A percentile compares a stretch with the other conserved stretches of the same genome.
Evolutionary conservation across 1,140 invertebrate genomes (phyloP).

Genomic region (Drosophila nebulosa): DNA sequence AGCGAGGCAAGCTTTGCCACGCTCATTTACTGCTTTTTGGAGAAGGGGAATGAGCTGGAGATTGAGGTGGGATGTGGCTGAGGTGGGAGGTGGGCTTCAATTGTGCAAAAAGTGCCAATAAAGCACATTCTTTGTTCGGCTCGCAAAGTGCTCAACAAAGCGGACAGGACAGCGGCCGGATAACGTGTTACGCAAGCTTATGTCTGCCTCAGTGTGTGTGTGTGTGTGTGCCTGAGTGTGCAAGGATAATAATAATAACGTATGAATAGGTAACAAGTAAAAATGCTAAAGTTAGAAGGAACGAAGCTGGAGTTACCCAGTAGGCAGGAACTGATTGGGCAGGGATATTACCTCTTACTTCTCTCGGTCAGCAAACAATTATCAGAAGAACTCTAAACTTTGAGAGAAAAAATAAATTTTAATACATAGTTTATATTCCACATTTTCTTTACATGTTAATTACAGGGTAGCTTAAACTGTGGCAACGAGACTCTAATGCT

Average conservation of each 20-base stretch:
- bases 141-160: slow-evolving; percentile 77
- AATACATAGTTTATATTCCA: background rate
- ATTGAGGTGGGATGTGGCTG: slow-evolving; percentile 23
- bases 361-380: too few species aligned
- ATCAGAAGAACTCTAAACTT: too few species aligned
- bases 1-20: slow-evolving; percentile 42
- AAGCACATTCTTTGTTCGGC: slow-evolving; percentile 78
- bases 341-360: too few species aligned
- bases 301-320: slow-evolving; percentile 1
- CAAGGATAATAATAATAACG: slow-evolving; percentile 77
- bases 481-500: background rate
- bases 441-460: background rate
- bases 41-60: background rate
- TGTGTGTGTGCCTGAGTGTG: slow-evolving; percentile 60
- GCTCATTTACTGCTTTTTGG: slow-evolving; percentile 62
- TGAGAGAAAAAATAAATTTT: too few species aligned
- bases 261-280: slow-evolving; percentile 74
- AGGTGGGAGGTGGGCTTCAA: slow-evolving; percentile 24
- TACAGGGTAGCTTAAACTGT: background rate
- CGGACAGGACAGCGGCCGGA: slow-evolving; percentile 37
- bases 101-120: slow-evolving; percentile 78
- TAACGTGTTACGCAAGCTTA: slow-evolving; percentile 72
- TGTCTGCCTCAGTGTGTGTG: slow-evolving; percentile 13
- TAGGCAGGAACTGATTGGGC: too few species aligned
- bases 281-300: background rate